These are phyloP conservation scores for Ooceraea biroi DNA, from an alignment of 1,140 invertebrate genomes.

Conservation along the genomic window DNA sequence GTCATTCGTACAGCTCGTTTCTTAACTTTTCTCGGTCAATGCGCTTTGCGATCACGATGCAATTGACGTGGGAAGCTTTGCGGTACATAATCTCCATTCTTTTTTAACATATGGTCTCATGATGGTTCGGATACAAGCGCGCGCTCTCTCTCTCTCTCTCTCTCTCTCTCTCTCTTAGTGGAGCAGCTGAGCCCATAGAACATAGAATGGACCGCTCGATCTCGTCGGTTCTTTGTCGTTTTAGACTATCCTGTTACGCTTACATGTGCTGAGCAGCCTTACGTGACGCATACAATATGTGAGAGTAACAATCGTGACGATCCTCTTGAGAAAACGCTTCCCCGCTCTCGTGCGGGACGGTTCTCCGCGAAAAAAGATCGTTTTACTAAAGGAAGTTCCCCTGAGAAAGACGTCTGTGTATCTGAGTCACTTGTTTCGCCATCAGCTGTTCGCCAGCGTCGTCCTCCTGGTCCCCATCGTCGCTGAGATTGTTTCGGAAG, in stretches of 20 bases:
- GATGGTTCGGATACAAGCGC: no score
- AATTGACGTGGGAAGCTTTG: no score
- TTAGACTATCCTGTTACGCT: not conserved
- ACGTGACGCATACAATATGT: slow-evolving; percentile 60
- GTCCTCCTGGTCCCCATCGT: not conserved
- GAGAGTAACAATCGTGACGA: slow-evolving; percentile 64
- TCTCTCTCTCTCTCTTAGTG: not conserved
- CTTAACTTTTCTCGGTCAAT: slow-evolving; percentile 9
- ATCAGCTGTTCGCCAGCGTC: not conserved
- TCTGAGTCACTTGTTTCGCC: not conserved
- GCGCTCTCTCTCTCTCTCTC: no score
- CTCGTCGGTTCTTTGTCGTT: slow-evolving; percentile 8
- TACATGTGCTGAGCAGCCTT: not conserved
- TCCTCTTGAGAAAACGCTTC: slow-evolving; percentile 69
- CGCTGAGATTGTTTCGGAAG: not conserved
- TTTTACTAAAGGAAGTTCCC: slow-evolving; percentile 38
- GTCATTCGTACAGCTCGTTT: not conserved
- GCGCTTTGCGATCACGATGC: no score
- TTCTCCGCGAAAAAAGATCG: slow-evolving; percentile 52
- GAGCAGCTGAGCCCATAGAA: not conserved
- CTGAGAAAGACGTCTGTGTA: slow-evolving; percentile 35
- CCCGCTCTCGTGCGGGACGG: not conserved
- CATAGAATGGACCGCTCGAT: slow-evolving; percentile 23
- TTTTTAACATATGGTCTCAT: no score
- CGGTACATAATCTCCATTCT: no score